A percentile compares a stretch with the other conserved stretches of the same genome.
Conservation (phyloP, 1,140 invertebrate species). For the Aphaenogaster rudis region DNA sequence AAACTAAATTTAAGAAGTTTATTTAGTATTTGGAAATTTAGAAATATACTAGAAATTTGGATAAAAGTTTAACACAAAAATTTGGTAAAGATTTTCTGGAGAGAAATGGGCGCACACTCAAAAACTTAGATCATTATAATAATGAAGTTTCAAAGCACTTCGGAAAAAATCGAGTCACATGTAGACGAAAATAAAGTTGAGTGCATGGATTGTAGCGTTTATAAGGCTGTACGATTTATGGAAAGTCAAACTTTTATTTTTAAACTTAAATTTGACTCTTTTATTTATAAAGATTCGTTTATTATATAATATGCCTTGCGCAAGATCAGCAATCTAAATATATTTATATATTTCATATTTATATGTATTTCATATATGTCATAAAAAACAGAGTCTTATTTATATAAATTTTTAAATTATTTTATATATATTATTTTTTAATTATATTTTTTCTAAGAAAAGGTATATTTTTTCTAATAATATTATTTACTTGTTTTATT, state of each 20-base stretch:
- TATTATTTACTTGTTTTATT: background rate
- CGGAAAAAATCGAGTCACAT: constrained; percentile 49
- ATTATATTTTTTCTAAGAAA: background rate
- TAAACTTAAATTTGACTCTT: background rate
- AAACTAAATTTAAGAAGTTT: background rate
- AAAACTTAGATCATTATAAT: constrained; percentile 38
- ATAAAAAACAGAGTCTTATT: background rate
- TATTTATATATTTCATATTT: background rate
- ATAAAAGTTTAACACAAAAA: background rate
- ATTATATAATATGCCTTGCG: background rate
- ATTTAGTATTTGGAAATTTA: background rate
- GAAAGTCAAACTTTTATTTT: constrained; percentile 48
- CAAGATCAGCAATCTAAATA: background rate
- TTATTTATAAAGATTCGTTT: constrained; percentile 15
- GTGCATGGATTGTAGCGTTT: constrained; percentile 71
- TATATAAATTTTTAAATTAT: background rate
- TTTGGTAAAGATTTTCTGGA: background rate
- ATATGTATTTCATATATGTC: background rate
- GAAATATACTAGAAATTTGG: background rate
- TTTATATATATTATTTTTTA: background rate
- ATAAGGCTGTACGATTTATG: constrained; percentile 43
- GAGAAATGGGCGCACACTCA: constrained; percentile 23
- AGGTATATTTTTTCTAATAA: background rate
- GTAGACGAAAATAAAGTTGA: constrained; percentile 56
- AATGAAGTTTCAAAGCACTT: constrained; percentile 63